These are phyloP conservation scores for Branchinecta lynchi DNA, from an alignment of 1,140 invertebrate genomes.

Conservation along the genomic window DNA sequence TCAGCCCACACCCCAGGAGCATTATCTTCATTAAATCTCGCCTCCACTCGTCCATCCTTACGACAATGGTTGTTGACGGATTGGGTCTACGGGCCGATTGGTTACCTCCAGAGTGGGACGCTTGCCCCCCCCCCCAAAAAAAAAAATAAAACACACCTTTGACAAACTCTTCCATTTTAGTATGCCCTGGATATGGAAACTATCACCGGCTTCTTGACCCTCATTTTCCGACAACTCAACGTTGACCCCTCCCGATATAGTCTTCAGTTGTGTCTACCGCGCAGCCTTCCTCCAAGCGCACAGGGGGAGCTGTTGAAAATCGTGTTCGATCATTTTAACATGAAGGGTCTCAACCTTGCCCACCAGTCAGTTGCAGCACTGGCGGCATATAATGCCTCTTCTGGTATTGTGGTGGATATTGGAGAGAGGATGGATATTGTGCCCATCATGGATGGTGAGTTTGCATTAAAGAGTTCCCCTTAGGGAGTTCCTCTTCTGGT, in stretches of 20 bases:
- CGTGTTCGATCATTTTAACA: conserved; percentile 29
- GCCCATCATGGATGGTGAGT: conserved; percentile 42
- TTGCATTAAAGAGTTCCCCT: neutral
- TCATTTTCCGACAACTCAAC: conserved; percentile 35
- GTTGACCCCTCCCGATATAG: conserved; percentile 33
- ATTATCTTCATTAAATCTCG: no score
- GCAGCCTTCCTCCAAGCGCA: conserved; percentile 33
- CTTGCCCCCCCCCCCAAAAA: neutral
- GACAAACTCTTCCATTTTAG: conserved; percentile 23
- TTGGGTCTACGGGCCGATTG: no score
- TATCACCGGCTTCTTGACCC: conserved; percentile 33
- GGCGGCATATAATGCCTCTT: conserved; percentile 44
- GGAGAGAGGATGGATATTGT: conserved; percentile 45
- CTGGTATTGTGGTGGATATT: conserved; percentile 46
- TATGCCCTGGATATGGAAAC: conserved; percentile 32
- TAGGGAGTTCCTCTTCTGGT: no score
- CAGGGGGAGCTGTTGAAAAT: conserved; percentile 32
- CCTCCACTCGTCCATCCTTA: no score
- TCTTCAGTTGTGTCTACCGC: conserved; percentile 34
- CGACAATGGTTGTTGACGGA: no score
- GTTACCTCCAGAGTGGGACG: no score
- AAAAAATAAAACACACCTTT: neutral
- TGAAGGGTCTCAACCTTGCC: conserved; percentile 36
- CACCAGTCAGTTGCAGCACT: conserved; percentile 43
- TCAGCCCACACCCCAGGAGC: no score